Conservation (phyloP, 2,797 vertebrate species). For the Neomorphus geoffroyi region DNA sequence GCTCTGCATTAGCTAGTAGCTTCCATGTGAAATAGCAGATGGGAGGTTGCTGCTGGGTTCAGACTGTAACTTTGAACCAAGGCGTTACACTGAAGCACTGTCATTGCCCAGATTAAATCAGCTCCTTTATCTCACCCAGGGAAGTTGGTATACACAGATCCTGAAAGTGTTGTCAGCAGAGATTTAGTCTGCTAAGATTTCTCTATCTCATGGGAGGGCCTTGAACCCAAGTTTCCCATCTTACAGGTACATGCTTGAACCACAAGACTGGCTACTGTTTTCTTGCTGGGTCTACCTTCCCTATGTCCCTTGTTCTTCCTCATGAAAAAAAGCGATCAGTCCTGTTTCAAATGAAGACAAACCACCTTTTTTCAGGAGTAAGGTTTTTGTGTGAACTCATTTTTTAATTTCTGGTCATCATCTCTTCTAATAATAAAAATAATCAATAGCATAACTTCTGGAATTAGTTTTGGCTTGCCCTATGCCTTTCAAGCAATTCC, state of each 20-base stretch:
- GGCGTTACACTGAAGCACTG: background rate
- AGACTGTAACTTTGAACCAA: background rate
- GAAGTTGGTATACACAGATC: background rate
- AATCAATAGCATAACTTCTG: background rate
- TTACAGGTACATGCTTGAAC: background rate
- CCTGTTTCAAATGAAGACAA: background rate
- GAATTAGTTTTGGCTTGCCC: background rate
- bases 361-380: background rate
- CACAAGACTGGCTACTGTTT: background rate
- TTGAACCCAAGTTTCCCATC: background rate
- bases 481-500: background rate
- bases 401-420: background rate
- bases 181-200: background rate
- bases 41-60: background rate
- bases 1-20: background rate
- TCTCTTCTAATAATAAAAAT: background rate
- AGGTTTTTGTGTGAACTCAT: background rate
- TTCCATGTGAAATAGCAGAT: background rate
- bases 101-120: background rate
- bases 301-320: background rate
- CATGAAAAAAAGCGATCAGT: background rate
- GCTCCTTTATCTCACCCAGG: background rate
- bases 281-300: background rate
- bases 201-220: accelerated
- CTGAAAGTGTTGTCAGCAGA: background rate